Evolutionary conservation across 2,113 vertebrate species (phyloP).

Genomic region (Erpornis zantholeuca): DNA sequence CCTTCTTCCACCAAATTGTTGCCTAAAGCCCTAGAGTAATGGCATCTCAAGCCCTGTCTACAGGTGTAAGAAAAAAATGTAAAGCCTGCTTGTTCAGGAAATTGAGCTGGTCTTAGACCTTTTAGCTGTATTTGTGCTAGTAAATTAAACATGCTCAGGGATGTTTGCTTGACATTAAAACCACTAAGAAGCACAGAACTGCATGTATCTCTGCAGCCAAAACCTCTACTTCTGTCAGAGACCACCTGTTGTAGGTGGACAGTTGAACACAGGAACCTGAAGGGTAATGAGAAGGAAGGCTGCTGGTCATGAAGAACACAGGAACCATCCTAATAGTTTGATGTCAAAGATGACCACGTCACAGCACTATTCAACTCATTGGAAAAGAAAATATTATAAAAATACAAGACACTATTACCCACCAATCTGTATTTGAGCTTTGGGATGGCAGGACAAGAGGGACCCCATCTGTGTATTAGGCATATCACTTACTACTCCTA

Average conservation of each 20-base stretch:
- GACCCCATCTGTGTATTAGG: background rate
- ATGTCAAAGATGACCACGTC: background rate
- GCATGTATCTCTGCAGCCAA: background rate
- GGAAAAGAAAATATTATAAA: background rate
- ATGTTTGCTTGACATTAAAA: background rate
- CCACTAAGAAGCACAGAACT: background rate
- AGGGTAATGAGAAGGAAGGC: background rate
- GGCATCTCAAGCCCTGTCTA: background rate
- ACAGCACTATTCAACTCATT: background rate
- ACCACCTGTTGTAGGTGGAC: background rate
- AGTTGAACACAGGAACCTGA: background rate
- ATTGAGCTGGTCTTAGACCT: background rate
- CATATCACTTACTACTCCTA: background rate
- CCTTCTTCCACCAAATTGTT: background rate
- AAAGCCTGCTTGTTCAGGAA: background rate
- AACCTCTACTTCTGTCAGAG: background rate
- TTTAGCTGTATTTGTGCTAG: background rate
- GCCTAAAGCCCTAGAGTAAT: background rate
- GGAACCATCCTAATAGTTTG: background rate
- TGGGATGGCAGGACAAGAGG: background rate
- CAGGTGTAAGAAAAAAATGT: background rate
- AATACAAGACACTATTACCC: background rate
- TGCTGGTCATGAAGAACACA: background rate
- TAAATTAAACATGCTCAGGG: background rate
- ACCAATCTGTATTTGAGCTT: background rate